Conservation (phyloP, 2,888 invertebrate genomes). For the Drosophila putrida region DNA sequence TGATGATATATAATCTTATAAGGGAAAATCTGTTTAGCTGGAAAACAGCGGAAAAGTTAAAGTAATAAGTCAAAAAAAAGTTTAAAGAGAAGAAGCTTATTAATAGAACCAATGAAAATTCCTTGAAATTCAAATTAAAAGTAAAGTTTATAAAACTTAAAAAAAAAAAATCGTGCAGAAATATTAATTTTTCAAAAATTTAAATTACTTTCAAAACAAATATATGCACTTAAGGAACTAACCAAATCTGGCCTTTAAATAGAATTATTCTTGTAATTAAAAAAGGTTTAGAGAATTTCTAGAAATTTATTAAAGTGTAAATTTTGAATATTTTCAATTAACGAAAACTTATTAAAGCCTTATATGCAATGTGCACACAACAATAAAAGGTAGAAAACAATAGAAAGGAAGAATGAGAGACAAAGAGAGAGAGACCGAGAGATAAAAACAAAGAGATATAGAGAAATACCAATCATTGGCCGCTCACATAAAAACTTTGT, state of each 20-base stretch:
- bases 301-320: background rate
- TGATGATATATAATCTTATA: too few relatives aligned
- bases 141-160: background rate
- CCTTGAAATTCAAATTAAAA: too few relatives aligned
- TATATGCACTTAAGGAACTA: too few relatives aligned
- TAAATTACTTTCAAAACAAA: too few relatives aligned
- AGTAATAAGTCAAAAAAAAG: too few relatives aligned
- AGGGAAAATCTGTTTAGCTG: too few relatives aligned
- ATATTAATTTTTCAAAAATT: background rate
- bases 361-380: slow-evolving; percentile 4
- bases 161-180: background rate
- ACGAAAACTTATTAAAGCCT: slow-evolving; percentile 23
- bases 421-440: background rate
- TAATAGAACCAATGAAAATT: too few relatives aligned
- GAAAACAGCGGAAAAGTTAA: too few relatives aligned
- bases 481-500: slow-evolving; percentile 48
- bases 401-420: background rate
- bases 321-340: background rate
- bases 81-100: too few relatives aligned
- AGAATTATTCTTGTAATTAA: too few relatives aligned
- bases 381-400: slow-evolving; percentile 1
- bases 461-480: slow-evolving; percentile 43
- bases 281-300: too few relatives aligned
- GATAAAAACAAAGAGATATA: background rate
- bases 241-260: too few relatives aligned